Percentiles rank a stretch among this genome's conserved stretches.
Evolutionary conservation across 2,797 vertebrate genomes (phyloP).

Genomic region (Xiphorhynchus erythropygius): DNA sequence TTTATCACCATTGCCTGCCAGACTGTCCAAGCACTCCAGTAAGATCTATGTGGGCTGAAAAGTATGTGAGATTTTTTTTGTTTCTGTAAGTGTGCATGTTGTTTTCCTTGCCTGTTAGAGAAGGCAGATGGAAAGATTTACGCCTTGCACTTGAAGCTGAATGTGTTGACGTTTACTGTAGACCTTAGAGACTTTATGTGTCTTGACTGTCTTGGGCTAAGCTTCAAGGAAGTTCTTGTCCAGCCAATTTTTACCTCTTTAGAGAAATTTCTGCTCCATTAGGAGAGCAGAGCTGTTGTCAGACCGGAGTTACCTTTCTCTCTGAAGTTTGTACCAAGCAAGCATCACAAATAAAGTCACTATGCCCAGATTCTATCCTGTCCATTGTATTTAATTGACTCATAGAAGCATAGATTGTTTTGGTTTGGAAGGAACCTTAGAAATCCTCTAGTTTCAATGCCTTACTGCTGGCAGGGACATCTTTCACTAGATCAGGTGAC

Average conservation of each 20-base stretch:
- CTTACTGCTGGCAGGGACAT: neutral
- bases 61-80: neutral
- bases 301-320: neutral
- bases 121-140: constrained; percentile 29
- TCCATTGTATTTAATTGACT: neutral
- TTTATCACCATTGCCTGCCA: neutral
- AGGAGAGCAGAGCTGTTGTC: neutral
- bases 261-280: neutral
- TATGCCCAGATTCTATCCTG: neutral
- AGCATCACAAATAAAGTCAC: neutral
- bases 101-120: neutral
- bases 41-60: neutral
- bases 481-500: neutral
- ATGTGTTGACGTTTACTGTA: neutral
- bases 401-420: neutral
- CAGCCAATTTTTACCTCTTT: neutral
- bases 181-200: neutral
- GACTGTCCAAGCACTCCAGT: neutral
- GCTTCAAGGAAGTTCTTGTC: neutral
- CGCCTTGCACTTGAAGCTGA: neutral
- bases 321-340: neutral
- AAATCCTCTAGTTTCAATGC: neutral
- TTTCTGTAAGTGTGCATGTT: neutral
- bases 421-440: neutral
- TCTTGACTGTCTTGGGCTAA: neutral